Conservation (phyloP, 2,888 invertebrate genomes). For the Eurytoma adleriae region DNA sequence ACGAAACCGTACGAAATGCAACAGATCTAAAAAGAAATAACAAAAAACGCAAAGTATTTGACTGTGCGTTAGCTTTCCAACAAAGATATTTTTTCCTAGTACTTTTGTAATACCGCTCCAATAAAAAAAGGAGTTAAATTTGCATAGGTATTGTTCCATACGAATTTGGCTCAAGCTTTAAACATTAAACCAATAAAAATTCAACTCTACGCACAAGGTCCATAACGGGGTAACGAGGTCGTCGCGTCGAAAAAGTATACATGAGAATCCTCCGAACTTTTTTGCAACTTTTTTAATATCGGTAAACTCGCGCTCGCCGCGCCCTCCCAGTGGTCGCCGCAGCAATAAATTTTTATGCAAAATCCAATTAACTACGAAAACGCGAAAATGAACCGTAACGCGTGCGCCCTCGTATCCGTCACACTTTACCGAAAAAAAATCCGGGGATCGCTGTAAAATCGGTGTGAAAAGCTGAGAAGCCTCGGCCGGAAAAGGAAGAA, state of each 20-base stretch:
- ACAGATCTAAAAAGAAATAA: too few relatives aligned
- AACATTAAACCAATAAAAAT: too few relatives aligned
- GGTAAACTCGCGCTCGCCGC: constrained; percentile 12
- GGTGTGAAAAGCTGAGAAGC: constrained; percentile 36
- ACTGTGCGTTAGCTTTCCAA: too few relatives aligned
- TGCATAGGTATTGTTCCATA: too few relatives aligned
- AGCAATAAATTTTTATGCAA: constrained; percentile 20
- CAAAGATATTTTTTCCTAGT: too few relatives aligned
- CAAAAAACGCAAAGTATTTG: too few relatives aligned
- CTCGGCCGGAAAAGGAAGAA: background rate
- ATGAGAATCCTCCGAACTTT: background rate
- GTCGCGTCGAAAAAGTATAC: background rate
- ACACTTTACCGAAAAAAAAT: constrained; percentile 11
- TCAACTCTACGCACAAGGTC: too few relatives aligned
- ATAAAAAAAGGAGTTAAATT: too few relatives aligned
- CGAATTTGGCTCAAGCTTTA: too few relatives aligned
- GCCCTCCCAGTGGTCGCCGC: background rate
- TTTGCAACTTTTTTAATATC: constrained; percentile 37
- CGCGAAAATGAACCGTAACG: background rate
- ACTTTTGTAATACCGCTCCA: too few relatives aligned
- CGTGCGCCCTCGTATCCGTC: background rate
- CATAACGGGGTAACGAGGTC: too few relatives aligned
- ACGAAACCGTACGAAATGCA: too few relatives aligned
- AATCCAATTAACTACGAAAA: background rate
- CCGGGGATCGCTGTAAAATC: background rate